These are phyloP conservation scores for Sphenopsis melanotis DNA, from an alignment of 2,797 vertebrate genomes.

Conservation along the genomic window DNA sequence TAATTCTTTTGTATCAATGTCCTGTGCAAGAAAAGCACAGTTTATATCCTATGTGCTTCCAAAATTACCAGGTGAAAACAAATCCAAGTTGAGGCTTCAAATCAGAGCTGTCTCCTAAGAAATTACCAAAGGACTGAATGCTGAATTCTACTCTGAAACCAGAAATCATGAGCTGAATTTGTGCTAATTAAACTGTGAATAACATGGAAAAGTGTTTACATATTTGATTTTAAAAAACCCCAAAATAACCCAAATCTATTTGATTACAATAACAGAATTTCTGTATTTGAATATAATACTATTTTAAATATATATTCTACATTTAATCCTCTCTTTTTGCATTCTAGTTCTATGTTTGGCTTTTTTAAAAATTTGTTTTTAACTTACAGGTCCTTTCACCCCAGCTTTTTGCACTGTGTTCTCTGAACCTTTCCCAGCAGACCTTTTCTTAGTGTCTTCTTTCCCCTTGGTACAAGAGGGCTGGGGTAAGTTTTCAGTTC, in stretches of 20 bases:
- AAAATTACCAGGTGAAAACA: not conserved
- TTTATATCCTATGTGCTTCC: not conserved
- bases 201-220: not conserved
- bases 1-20: not conserved
- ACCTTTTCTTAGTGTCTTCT: constrained; percentile 69
- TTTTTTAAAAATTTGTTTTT: not conserved
- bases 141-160: not conserved
- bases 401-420: constrained; percentile 79
- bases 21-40: not conserved
- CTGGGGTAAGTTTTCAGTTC: constrained; percentile 50
- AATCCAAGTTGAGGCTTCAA: not conserved
- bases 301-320: not conserved
- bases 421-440: constrained; percentile 77
- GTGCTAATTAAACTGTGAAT: not conserved
- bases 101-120: not conserved
- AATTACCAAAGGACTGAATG: not conserved
- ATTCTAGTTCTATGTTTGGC: not conserved
- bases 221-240: not conserved
- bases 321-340: not conserved
- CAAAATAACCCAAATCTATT: not conserved
- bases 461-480: constrained; percentile 39
- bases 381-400: constrained; percentile 82
- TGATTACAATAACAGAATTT: not conserved
- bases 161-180: not conserved
- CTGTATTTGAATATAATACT: not conserved